Conservation (phyloP, 2,888 invertebrate species). For the Drosophila mettleri region DNA sequence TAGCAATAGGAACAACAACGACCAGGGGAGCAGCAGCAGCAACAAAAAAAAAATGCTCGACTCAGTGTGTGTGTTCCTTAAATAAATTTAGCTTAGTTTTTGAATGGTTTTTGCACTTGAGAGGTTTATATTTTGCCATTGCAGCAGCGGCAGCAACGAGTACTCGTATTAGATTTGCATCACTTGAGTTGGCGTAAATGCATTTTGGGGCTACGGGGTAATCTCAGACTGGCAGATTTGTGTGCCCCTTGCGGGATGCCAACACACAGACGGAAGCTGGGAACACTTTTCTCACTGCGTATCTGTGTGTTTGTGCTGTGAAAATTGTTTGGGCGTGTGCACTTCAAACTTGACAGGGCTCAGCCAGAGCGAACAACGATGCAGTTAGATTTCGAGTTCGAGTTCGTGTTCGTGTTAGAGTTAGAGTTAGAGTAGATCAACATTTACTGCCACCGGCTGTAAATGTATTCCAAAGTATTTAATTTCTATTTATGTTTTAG, state of each 20-base stretch:
- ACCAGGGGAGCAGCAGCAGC: constrained; percentile 1
- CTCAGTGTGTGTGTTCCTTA: constrained; percentile 63
- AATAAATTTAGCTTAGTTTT: constrained; percentile 79
- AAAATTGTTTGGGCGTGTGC: constrained; percentile 73
- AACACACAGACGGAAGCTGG: constrained; percentile 10
- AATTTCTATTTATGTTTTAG: constrained; percentile 18
- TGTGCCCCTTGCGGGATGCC: constrained; percentile 27
- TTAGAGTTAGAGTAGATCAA: constrained; percentile 22
- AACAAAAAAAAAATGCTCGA: constrained; percentile 20
- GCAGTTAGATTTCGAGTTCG: neutral
- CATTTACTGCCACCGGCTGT: constrained; percentile 35
- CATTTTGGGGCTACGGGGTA: constrained; percentile 73
- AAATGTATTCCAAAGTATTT: constrained; percentile 33
- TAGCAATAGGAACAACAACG: constrained; percentile 42
- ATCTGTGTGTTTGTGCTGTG: constrained; percentile 31
- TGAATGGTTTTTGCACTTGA: constrained; percentile 79
- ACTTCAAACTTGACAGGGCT: constrained; percentile 55
- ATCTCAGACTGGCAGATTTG: constrained; percentile 75
- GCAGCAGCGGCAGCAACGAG: constrained; percentile 32
- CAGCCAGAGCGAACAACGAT: constrained; percentile 8
- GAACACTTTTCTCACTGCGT: constrained; percentile 22
- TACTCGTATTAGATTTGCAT: constrained; percentile 75
- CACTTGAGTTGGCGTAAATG: constrained; percentile 79
- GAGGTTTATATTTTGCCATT: constrained; percentile 74
- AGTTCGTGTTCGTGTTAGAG: neutral